phyloP scores from a whole-genome alignment of 2,888 invertebrate genomes.

The Apoda limacodes region DNA sequence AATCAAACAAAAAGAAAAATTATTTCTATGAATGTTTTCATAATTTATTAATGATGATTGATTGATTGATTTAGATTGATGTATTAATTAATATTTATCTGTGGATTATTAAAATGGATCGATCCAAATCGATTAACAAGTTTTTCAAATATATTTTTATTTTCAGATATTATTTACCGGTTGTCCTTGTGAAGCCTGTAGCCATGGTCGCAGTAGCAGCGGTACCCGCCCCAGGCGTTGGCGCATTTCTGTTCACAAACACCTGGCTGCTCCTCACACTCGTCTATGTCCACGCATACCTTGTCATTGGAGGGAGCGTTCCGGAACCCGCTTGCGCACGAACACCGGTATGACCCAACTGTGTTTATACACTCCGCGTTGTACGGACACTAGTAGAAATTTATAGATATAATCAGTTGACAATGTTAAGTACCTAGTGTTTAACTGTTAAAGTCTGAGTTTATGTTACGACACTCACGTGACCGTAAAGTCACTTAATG shows the following conservation, averaged over 20 bases:
- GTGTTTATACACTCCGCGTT: conserved; percentile 57
- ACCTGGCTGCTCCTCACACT: conserved; percentile 67
- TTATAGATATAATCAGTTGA: background rate
- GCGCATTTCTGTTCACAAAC: conserved; percentile 89
- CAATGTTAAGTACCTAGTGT: background rate
- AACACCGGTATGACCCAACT: conserved; percentile 57
- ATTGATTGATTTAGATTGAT: too few relatives aligned
- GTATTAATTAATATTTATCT: too few relatives aligned
- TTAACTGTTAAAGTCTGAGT: background rate
- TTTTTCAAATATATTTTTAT: too few relatives aligned
- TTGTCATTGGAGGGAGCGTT: conserved; percentile 58
- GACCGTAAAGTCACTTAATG: too few relatives aligned
- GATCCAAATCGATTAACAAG: too few relatives aligned
- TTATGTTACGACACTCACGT: too few relatives aligned
- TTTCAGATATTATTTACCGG: too few relatives aligned
- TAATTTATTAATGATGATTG: too few relatives aligned
- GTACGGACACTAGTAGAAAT: conserved; percentile 45
- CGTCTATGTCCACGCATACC: conserved; percentile 75
- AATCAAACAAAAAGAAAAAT: too few relatives aligned
- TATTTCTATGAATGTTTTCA: too few relatives aligned
- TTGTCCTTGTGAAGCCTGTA: conserved; percentile 81
- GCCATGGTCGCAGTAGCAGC: conserved; percentile 90
- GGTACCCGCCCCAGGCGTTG: conserved; percentile 91
- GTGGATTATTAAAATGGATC: too few relatives aligned
- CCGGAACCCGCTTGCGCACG: conserved; percentile 51